A percentile compares a stretch with the other conserved stretches of the same genome.
Evolutionary conservation across 2,113 vertebrate species (phyloP).

Genomic region (Athene noctua): DNA sequence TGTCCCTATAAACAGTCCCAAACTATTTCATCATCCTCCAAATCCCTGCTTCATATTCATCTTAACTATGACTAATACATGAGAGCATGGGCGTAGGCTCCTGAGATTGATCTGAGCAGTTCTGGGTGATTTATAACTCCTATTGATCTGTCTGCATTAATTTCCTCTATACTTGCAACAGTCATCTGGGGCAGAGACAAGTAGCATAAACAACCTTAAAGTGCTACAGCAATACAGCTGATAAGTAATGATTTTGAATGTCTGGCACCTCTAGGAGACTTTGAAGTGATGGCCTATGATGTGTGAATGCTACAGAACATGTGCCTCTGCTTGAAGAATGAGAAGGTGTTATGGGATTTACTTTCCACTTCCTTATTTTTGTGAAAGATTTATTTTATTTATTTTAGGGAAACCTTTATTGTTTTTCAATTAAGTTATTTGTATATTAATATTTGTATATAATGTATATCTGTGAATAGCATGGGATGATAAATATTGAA

Average conservation of each 20-base stretch:
- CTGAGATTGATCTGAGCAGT: not conserved
- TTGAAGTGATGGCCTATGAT: not conserved
- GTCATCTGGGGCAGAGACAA: not conserved
- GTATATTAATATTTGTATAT: not conserved
- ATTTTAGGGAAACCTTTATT: not conserved
- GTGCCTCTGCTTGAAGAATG: not conserved
- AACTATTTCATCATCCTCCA: not conserved
- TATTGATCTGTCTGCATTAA: not conserved
- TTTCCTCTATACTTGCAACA: not conserved
- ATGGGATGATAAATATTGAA: constrained; percentile 40
- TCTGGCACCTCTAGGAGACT: not conserved
- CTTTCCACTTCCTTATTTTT: not conserved
- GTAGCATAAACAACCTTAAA: not conserved
- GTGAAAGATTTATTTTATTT: not conserved
- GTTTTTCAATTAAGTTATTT: constrained; percentile 8
- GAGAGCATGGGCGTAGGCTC: not conserved
- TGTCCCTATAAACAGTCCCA: not conserved
- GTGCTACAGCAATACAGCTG: not conserved
- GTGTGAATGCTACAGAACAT: not conserved
- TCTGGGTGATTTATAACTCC: not conserved
- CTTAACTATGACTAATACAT: not conserved
- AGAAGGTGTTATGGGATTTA: not conserved
- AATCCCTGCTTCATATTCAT: constrained; percentile 12
- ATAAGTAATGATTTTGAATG: not conserved
- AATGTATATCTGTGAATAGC: not conserved